Base-by-base conservation (phyloP, 2,113 vertebrate genomes). In the Atractosteus spatula region DNA sequence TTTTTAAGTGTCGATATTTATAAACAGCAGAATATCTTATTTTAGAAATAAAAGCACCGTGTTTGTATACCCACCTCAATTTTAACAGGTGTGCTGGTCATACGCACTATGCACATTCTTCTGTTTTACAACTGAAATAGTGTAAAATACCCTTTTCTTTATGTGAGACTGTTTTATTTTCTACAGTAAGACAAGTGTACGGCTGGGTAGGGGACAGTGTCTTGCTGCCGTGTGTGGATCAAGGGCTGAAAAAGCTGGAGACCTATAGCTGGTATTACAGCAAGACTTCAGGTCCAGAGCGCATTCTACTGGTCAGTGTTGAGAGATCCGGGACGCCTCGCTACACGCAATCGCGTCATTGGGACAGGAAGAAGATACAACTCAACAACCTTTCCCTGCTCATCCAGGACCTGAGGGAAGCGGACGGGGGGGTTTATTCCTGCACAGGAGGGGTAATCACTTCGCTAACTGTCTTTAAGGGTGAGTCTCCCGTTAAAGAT, bases 391-490 rank as follows among this genome's bases (percentile, higher is more conserved):
- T 8, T 55, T 74, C 77, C 41, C 74, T 89, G 71, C 3, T 80
- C 17, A 87, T 89, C 45, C 8, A 8, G 3, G 0, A 0, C 63
- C 76, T 88, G 4, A 72, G 14, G 47, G 71, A 81, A n/a, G 12
- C 70, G 0, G 54, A 83, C 69, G 44, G 81, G 66, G 85, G 87
- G n/a, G n/a, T 54, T 8, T 89, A 89, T 77, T 66, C 71, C 51
- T 89, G 79, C 42, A 44, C 2, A 51, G 2, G 12, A 1, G 2
- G 57, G 42, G 1, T 3, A 17, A 0, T 0, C 3, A 17, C 29
- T 16, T 67, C 65, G 47, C 8, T 78, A 70, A 68, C n/a, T 8
- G 55, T 82, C 4, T 55, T 73, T 4, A 77, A 80, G 78, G 84
- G 83, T 89, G 54, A 74, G 77, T 77, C 29, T 29, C 29, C 29